phyloP scores from a whole-genome alignment of 1,140 invertebrate species.

The Paraescarpia echinospica region DNA sequence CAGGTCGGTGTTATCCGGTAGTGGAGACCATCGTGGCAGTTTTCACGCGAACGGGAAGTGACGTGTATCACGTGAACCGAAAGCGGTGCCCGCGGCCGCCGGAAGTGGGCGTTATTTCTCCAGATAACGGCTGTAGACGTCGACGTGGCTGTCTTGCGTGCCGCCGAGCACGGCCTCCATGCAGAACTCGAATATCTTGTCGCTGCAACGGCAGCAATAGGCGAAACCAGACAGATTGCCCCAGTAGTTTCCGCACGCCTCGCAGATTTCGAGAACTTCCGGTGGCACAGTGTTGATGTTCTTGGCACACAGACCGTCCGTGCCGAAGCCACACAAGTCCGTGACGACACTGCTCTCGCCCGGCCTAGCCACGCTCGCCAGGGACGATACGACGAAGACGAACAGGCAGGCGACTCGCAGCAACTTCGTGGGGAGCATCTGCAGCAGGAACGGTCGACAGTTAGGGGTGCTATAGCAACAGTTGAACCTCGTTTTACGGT shows the following conservation, averaged over 20 bases:
- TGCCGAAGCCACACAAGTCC: slow-evolving; percentile 3
- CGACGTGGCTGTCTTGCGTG: background rate
- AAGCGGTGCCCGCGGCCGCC: background rate
- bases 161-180: slow-evolving; percentile 21
- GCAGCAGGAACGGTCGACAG: background rate
- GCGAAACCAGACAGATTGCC: slow-evolving; percentile 22
- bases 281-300: background rate
- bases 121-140: background rate
- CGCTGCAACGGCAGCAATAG: slow-evolving; percentile 26
- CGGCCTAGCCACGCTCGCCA: background rate
- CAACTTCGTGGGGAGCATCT: background rate
- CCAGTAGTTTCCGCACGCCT: slow-evolving; percentile 27
- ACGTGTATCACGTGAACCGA: background rate
- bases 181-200: slow-evolving; percentile 27
- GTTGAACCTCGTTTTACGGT: too few relatives aligned
- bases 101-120: background rate
- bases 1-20: background rate
- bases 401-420: background rate
- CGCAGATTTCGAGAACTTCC: slow-evolving; percentile 24
- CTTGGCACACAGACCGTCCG: background rate
- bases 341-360: background rate
- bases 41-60: background rate
- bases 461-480: too few relatives aligned
- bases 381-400: background rate
- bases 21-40: background rate